phyloP scores from a whole-genome alignment of 2,888 invertebrate genomes.

The Cremastinae sp. region DNA sequence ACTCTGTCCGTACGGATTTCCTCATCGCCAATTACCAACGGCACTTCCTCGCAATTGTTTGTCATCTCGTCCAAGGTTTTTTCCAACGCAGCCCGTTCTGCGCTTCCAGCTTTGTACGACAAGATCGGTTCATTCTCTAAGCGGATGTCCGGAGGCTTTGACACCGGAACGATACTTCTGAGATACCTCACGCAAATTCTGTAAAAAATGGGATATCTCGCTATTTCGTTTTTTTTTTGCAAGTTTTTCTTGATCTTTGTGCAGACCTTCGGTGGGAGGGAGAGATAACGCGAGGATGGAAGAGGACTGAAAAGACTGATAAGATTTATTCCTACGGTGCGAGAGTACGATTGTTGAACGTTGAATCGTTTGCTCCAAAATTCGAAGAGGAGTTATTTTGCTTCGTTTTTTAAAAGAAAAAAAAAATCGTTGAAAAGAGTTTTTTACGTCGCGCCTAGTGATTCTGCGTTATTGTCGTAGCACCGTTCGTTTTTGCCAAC shows the following conservation, averaged over 20 bases:
- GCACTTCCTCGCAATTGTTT: slow-evolving; percentile 89
- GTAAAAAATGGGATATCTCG: slow-evolving; percentile 59
- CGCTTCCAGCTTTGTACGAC: slow-evolving; percentile 90
- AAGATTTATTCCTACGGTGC: too few relatives aligned
- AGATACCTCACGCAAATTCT: slow-evolving; percentile 81
- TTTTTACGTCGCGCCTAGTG: too few relatives aligned
- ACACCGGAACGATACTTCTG: slow-evolving; percentile 85
- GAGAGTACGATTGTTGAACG: too few relatives aligned
- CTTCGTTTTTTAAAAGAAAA: too few relatives aligned
- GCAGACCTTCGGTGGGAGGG: neutral
- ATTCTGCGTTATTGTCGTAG: too few relatives aligned
- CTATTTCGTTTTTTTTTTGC: slow-evolving; percentile 3
- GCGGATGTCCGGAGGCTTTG: slow-evolving; percentile 85
- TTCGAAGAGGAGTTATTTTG: too few relatives aligned
- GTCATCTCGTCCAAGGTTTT: slow-evolving; percentile 86
- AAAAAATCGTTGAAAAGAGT: too few relatives aligned
- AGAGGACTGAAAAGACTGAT: too few relatives aligned
- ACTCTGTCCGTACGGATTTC: slow-evolving; percentile 89
- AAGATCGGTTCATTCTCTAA: slow-evolving; percentile 91
- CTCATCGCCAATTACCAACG: slow-evolving; percentile 97
- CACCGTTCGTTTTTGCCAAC: too few relatives aligned
- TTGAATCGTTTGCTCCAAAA: too few relatives aligned
- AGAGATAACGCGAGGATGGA: neutral
- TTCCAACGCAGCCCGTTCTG: slow-evolving; percentile 89
- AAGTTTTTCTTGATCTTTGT: too few relatives aligned